These are phyloP conservation scores for Phthorimaea operculella DNA, from an alignment of 1,140 invertebrate species.

Conservation along the genomic window DNA sequence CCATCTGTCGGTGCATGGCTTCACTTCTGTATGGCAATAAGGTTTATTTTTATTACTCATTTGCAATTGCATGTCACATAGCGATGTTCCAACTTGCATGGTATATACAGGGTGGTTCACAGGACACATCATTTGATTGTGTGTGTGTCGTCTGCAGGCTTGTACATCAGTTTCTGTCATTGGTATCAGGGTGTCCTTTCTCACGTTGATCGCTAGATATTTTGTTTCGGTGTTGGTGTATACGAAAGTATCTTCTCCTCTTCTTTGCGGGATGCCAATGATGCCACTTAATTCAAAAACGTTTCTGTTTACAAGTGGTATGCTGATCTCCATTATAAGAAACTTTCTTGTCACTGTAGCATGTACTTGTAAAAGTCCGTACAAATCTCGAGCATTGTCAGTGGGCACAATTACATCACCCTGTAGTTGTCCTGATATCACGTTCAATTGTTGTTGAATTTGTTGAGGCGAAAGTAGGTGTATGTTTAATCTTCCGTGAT, in stretches of 20 bases:
- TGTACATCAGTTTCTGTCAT: not conserved
- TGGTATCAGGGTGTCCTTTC: not conserved
- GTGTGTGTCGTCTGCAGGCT: not conserved
- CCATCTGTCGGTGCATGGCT: not conserved
- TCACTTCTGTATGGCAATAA: not conserved
- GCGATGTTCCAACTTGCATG: not conserved
- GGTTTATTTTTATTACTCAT: not conserved
- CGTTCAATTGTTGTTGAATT: slow-evolving; percentile 14
- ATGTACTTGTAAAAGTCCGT: not conserved
- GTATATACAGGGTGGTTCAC: slow-evolving; percentile 1
- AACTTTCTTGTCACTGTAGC: not conserved
- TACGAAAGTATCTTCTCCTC: not conserved
- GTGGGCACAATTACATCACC: slow-evolving; percentile 11
- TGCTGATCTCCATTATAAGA: not conserved
- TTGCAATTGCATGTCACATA: not conserved
- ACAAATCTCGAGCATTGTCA: not conserved
- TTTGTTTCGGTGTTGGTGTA: not conserved
- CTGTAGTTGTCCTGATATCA: slow-evolving; percentile 17
- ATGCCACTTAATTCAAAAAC: not conserved
- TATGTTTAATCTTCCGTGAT: slow-evolving; percentile 12
- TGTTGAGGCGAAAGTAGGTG: slow-evolving; percentile 15
- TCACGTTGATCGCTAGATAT: not conserved
- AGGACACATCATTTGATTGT: not conserved
- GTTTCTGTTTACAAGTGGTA: not conserved
- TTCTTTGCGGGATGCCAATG: not conserved